Evolutionary conservation across 2,888 invertebrate genomes (phyloP).

Genomic region (Pseudoips prasinana): DNA sequence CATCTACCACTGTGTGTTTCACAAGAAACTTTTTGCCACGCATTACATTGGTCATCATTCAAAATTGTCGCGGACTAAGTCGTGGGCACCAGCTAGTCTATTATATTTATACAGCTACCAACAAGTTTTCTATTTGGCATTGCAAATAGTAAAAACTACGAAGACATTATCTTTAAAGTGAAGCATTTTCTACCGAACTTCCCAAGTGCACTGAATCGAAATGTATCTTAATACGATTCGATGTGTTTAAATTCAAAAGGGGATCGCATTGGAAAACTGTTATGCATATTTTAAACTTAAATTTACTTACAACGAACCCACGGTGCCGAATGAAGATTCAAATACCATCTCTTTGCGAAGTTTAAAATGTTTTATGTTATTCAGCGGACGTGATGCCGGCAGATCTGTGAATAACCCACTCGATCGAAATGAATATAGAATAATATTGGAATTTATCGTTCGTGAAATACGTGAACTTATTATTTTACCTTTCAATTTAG

Average conservation of each 20-base stretch:
- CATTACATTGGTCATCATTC: too few species aligned
- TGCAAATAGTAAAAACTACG: slow-evolving; percentile 6
- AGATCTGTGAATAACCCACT: slow-evolving; percentile 49
- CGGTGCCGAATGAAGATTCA: slow-evolving; percentile 59
- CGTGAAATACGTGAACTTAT: slow-evolving; percentile 35
- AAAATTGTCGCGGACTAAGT: too few species aligned
- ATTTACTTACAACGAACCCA: slow-evolving; percentile 69
- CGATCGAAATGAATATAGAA: slow-evolving; percentile 50
- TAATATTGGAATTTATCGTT: slow-evolving; percentile 39
- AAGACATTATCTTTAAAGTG: slow-evolving; percentile 38
- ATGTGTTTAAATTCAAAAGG: slow-evolving; percentile 77
- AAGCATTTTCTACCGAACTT: slow-evolving; percentile 57
- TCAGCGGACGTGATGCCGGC: slow-evolving; percentile 59
- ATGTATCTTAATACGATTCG: slow-evolving; percentile 78
- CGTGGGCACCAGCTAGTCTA: too few species aligned
- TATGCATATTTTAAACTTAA: slow-evolving; percentile 82
- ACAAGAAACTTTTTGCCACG: too few species aligned
- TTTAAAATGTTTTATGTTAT: slow-evolving; percentile 75
- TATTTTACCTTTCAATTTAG: slow-evolving; percentile 8
- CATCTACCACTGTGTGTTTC: too few species aligned
- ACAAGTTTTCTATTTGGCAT: too few species aligned
- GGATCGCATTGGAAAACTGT: slow-evolving; percentile 80
- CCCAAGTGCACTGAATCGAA: slow-evolving; percentile 69
- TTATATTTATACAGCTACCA: too few species aligned
- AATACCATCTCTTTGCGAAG: slow-evolving; percentile 63